These are phyloP conservation scores for Guaruba guarouba DNA, from an alignment of 2,113 vertebrate genomes.

Conservation along the genomic window DNA sequence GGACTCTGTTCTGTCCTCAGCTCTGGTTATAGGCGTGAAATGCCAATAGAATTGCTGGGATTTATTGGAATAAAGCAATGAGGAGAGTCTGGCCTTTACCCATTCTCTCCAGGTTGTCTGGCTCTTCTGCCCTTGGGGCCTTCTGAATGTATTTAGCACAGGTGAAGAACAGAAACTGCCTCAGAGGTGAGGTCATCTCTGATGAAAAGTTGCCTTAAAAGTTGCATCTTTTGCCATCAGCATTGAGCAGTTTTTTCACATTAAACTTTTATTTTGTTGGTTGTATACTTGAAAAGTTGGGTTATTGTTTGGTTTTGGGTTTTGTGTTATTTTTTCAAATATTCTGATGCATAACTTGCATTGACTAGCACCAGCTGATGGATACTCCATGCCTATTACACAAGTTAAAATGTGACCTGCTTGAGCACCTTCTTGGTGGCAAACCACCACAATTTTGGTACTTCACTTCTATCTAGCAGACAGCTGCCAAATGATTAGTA, in stretches of 20 bases:
- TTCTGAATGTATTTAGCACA: not conserved
- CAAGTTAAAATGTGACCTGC: not conserved
- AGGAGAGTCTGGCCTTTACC: not conserved
- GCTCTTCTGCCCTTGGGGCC: not conserved
- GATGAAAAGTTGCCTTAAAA: not conserved
- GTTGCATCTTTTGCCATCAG: not conserved
- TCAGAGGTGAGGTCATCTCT: not conserved
- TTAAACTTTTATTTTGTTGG: not conserved
- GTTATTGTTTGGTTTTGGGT: rapidly evolving
- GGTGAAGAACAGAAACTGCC: not conserved
- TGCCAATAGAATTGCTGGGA: not conserved
- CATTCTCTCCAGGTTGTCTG: not conserved
- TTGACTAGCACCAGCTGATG: not conserved
- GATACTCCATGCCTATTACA: not conserved
- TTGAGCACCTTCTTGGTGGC: not conserved
- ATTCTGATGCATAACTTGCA: not conserved
- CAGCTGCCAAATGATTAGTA: not conserved
- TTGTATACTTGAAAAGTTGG: not conserved
- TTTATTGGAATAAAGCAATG: not conserved
- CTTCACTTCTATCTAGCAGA: not conserved
- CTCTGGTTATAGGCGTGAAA: not conserved
- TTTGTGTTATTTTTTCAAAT: not conserved
- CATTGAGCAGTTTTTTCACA: not conserved
- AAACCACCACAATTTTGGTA: not conserved
- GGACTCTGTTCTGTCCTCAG: not conserved